A percentile compares a stretch with the other conserved stretches of the same genome.
phyloP scores from a whole-genome alignment of 2,888 invertebrate genomes.

The Drosophila neotestacea region DNA sequence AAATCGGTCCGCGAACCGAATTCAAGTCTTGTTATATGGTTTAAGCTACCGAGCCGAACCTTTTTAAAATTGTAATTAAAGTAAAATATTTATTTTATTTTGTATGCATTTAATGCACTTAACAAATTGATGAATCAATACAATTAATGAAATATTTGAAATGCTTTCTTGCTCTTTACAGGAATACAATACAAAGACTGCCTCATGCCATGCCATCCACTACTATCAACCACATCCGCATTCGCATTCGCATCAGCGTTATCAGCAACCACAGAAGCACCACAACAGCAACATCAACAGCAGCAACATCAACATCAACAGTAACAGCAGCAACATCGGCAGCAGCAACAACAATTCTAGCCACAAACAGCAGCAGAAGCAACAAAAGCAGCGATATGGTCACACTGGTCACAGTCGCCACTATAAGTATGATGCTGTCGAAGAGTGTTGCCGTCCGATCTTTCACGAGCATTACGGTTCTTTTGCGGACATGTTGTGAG shows the following conservation, averaged over 20 bases:
- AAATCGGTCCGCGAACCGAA: too few species aligned
- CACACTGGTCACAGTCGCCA: constrained; percentile 64
- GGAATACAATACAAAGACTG: constrained; percentile 85
- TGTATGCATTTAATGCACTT: background rate
- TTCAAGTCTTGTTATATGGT: too few species aligned
- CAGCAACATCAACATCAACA: constrained; percentile 8
- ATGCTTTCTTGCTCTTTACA: constrained; percentile 47
- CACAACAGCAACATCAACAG: constrained; percentile 37
- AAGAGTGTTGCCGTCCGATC: constrained; percentile 83
- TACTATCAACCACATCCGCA: constrained; percentile 79
- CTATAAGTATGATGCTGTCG: constrained; percentile 78
- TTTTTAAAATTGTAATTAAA: too few species aligned
- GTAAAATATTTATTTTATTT: too few species aligned
- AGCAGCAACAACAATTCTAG: constrained; percentile 29
- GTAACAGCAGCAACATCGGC: constrained; percentile 33
- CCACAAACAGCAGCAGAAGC: constrained; percentile 30
- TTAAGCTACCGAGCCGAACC: too few species aligned
- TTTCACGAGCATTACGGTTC: constrained; percentile 82
- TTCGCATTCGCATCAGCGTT: constrained; percentile 36
- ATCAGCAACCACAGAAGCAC: constrained; percentile 46
- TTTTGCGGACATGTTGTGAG: constrained; percentile 74
- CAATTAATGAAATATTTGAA: constrained; percentile 4
- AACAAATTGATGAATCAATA: background rate
- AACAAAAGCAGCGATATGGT: constrained; percentile 51
- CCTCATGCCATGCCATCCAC: constrained; percentile 85